Evolutionary conservation across 2,888 invertebrate species (phyloP), one percentile per base, ranked within the genome.

Genomic region (Tetropium fuscum): DNA sequence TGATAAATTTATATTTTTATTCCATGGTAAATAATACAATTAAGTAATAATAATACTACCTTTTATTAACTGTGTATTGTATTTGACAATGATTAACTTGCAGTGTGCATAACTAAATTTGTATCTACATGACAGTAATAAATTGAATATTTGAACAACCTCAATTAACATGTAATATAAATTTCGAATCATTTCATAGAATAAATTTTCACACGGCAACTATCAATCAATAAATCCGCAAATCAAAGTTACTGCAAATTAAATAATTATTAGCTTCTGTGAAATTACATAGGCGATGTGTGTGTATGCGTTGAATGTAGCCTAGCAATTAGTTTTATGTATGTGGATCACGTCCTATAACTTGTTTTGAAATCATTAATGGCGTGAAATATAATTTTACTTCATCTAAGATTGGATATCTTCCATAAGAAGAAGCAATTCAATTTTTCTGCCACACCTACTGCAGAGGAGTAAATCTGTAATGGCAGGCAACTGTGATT

Each of bases 241-340:
- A 63, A 60, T 51, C 64, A 53, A 56, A 65, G 54, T 61, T 61
- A 69, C 60, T 71, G 66, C 59, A 71, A 71, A 71, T 71, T 71
- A 70, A 70, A 71, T 71, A 71, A 70, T 70, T 66, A 68, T 58
- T 60, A 64, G 64, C 64, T 68, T 60, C 53, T 60, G 41, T 60
- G 55, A 70, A 70, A 71, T 71, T 68, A 68, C 60, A 64, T 40
- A 64, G 53, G 60, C 40, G 66, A 68, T 63, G 69, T 71, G 70
- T 68, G 70, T 57, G 58, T 62, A 64, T 56, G 13, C 49, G 57
- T 58, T 41, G 61, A 51, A 64, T 61, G 55, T 63, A 64, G 53
- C 51, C 61, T 62, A 57, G 64, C 65, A 68, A 69, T 71, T 66
- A 69, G 66, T 69, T n/a, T 68, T 63, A 63, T 58, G 65, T 63